Base-by-base conservation (phyloP, 2,888 invertebrate species). In the Nebria salina region DNA sequence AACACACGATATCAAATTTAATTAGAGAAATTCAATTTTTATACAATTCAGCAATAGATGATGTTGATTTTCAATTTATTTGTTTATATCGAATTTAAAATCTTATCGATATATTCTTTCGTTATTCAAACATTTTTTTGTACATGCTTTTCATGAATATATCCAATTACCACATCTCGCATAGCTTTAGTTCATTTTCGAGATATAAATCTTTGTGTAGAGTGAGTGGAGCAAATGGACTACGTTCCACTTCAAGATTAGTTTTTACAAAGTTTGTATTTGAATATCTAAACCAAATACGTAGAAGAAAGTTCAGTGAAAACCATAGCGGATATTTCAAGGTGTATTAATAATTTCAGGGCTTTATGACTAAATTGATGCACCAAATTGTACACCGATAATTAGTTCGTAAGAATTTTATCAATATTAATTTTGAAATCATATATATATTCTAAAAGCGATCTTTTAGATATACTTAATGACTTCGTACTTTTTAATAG, bases 101-200 rank as follows among this genome's bases (percentile, higher is more conserved):
- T 11, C 54, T 54, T 13, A 54, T 54, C 7, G 54, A 54, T 13
- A 54, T 54, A 13, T 54, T 54, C 11, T 8, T 54, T 54, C 54
- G 54, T 8, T 54, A 54, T 54, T 54, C 54, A 54, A 54, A 7
- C 54, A 54, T 54, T 54, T 54, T 11, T 77, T 77, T 77, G 72
- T 72, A 64, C 77, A 54, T 42, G 77, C 77, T 72, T 77, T 77
- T 77, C 77, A 77, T 77, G 77, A 77, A 77, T 77, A 64, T 64
- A 72, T 72, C 70, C 77, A 77, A 77, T 77, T 77, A 77, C 72
- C 13, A 72, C 72, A 15, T 34, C 54, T 54, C 72, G 72, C 65
- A 77, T 77, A 77, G 77, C 72, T 77, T 77, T 70, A 77, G 72
- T 72, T 77, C 77, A 77, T 77, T 77, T 77, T 41, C 64, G 72